phyloP scores from a whole-genome alignment of 2,797 vertebrate genomes.

The Esox masquinongy region DNA sequence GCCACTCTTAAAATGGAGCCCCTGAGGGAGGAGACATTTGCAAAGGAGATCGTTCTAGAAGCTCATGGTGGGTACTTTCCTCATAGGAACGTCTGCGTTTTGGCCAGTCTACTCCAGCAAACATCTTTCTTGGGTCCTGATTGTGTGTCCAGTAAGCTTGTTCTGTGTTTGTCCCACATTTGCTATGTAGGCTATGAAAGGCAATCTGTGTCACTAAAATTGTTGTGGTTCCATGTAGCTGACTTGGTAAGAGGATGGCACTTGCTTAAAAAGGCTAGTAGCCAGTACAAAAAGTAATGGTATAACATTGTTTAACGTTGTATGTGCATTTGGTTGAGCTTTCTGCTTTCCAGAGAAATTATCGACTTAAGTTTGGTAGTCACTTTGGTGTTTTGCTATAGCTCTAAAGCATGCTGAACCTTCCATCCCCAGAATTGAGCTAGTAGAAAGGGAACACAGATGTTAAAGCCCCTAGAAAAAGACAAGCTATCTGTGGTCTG shows the following conservation, averaged over 20 bases:
- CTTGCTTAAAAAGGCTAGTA: too few species aligned
- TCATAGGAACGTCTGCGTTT: too few species aligned
- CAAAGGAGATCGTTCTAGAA: too few species aligned
- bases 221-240: too few species aligned
- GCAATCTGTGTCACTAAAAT: background rate
- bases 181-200: background rate
- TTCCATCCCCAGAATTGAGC: background rate
- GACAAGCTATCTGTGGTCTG: too few species aligned
- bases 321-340: background rate
- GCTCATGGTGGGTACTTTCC: too few species aligned
- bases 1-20: background rate
- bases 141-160: background rate
- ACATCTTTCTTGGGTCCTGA: background rate
- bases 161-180: background rate
- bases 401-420: background rate
- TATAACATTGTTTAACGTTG: background rate
- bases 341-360: background rate
- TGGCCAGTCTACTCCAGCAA: background rate
- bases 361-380: background rate
- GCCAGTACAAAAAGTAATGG: too few species aligned
- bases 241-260: too few species aligned
- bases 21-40: too few species aligned
- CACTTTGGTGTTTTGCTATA: background rate
- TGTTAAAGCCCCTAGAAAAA: too few species aligned
- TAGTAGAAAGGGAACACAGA: too few species aligned